Percentiles rank a stretch among this genome's conserved stretches.
Evolutionary conservation across 2,113 vertebrate genomes (phyloP).

Genomic region (Fulica atra): DNA sequence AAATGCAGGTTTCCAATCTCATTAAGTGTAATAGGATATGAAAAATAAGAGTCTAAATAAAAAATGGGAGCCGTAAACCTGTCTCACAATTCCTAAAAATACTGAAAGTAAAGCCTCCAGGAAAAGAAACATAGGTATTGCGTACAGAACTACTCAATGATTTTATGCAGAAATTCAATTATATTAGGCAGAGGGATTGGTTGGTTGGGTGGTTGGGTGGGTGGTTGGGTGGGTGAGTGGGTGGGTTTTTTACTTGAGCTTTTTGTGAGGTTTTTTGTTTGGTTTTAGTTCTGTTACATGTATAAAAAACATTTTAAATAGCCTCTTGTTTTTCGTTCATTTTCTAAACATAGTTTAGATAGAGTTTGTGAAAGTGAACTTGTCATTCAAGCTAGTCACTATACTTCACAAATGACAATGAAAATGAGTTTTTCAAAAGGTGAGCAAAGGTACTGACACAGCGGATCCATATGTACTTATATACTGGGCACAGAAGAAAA

Average conservation of each 20-base stretch:
- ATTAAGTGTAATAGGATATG: conserved; percentile 31
- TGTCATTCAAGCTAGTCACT: neutral
- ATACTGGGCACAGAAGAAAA: neutral
- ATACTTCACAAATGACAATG: neutral
- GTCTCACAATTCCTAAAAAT: neutral
- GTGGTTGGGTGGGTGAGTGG: neutral
- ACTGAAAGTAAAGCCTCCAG: neutral
- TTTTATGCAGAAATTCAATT: neutral
- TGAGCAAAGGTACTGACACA: neutral
- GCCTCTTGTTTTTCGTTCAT: neutral
- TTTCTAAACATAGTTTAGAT: neutral
- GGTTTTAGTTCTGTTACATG: neutral
- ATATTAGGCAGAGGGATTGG: neutral
- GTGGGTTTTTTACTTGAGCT: neutral
- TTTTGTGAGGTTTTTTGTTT: rapidly evolving
- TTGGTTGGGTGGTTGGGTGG: neutral
- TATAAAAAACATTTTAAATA: neutral
- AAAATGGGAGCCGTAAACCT: neutral
- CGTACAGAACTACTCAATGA: neutral
- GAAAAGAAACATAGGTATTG: neutral
- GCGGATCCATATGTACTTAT: neutral
- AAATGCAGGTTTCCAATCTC: conserved; percentile 16
- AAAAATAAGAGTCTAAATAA: conserved; percentile 9
- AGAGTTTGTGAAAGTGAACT: neutral
- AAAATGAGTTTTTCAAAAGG: neutral